Percentiles rank a stretch among this genome's conserved stretches.
Conservation (phyloP, 2,888 invertebrate species). For the Pseudococcus viburni region DNA sequence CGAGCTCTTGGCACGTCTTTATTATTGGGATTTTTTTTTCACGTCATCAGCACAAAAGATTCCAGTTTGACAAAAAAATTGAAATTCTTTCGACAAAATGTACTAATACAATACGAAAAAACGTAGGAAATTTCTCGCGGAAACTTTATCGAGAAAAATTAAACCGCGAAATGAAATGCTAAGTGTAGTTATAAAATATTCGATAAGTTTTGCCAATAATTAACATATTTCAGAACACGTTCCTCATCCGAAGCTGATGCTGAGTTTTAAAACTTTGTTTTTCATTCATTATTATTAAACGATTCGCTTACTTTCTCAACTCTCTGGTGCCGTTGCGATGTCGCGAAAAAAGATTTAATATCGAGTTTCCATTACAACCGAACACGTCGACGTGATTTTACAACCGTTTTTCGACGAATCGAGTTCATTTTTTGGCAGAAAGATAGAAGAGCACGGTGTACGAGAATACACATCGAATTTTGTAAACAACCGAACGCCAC, state of each 20-base stretch:
- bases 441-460: not conserved
- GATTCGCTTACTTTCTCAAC: not conserved
- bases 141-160: not conserved
- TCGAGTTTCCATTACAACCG: not conserved
- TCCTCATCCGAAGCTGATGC: not conserved
- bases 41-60: not conserved
- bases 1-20: not conserved
- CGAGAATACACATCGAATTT: not conserved
- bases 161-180: not conserved
- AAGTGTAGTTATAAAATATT: not conserved
- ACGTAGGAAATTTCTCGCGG: not conserved
- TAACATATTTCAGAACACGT: not conserved
- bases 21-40: not conserved
- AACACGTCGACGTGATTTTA: not conserved
- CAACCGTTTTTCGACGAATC: not conserved
- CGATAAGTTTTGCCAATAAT: slow-evolving; percentile 30
- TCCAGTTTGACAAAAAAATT: not conserved
- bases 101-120: not conserved
- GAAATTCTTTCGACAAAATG: not conserved
- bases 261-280: slow-evolving; percentile 22
- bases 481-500: not conserved
- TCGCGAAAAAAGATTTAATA: slow-evolving; percentile 12
- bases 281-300: slow-evolving; percentile 45
- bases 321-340: not conserved
- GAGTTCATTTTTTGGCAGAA: not conserved